phyloP scores from a whole-genome alignment of 2,888 invertebrate genomes.

The Polydrusus tereticollis region DNA sequence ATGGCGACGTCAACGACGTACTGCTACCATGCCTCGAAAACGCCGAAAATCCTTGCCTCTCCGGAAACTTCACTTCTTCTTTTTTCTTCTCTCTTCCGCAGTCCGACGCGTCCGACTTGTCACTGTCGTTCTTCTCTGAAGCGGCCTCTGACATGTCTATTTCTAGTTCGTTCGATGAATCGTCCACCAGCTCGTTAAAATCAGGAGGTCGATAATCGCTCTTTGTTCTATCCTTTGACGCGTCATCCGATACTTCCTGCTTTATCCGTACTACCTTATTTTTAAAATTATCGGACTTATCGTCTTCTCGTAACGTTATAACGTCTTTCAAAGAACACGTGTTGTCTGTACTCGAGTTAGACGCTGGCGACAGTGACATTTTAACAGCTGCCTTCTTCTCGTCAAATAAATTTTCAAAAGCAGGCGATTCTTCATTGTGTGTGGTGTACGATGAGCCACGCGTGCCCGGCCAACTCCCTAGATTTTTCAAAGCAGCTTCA shows the following conservation, averaged over 20 bases:
- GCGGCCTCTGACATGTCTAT: slow-evolving; percentile 83
- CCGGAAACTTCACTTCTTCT: slow-evolving; percentile 35
- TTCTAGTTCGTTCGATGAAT: slow-evolving; percentile 83
- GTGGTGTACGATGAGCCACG: slow-evolving; percentile 74
- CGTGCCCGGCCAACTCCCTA: slow-evolving; percentile 88
- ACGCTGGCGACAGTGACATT: slow-evolving; percentile 77
- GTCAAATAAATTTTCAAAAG: slow-evolving; percentile 87
- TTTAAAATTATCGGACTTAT: slow-evolving; percentile 55
- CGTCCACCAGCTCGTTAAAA: slow-evolving; percentile 83
- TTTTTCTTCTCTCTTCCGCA: slow-evolving; percentile 61
- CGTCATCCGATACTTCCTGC: slow-evolving; percentile 55
- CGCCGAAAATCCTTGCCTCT: slow-evolving; percentile 65
- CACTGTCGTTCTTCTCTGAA: slow-evolving; percentile 75
- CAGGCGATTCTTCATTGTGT: slow-evolving; percentile 83
- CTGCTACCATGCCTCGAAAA: slow-evolving; percentile 61
- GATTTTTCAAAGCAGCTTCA: slow-evolving; percentile 86
- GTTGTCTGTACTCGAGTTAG: slow-evolving; percentile 71
- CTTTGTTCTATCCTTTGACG: slow-evolving; percentile 53
- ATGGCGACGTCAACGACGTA: slow-evolving; percentile 66
- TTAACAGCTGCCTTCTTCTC: slow-evolving; percentile 79
- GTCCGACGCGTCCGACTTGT: slow-evolving; percentile 65
- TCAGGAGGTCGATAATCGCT: slow-evolving; percentile 79
- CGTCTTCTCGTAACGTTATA: slow-evolving; percentile 68
- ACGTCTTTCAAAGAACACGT: slow-evolving; percentile 78
- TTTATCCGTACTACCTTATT: slow-evolving; percentile 57